These are phyloP conservation scores for Pteropus rufus DNA, from an alignment of 2,797 vertebrate genomes.

Conservation along the genomic window DNA sequence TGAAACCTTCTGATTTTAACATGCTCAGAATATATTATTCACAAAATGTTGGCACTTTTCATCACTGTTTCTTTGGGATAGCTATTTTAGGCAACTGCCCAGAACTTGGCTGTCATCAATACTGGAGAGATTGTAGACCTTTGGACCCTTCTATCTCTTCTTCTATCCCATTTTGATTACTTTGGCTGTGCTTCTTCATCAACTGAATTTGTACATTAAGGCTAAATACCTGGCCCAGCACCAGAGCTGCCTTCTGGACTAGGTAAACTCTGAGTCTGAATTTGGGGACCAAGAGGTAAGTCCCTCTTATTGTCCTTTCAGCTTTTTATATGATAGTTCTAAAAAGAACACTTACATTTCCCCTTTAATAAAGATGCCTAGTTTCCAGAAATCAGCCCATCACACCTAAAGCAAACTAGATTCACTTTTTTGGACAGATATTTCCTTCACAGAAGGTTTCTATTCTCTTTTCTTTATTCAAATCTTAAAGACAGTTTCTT, in stretches of 20 bases:
- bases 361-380: not conserved
- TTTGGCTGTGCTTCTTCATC: constrained; percentile 69
- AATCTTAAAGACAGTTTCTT: not conserved
- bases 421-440: not conserved
- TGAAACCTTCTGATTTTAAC: not conserved
- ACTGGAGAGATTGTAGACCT: constrained; percentile 22
- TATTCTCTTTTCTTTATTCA: not conserved
- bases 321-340: constrained; percentile 62
- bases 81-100: constrained; percentile 44
- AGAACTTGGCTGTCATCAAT: constrained; percentile 15
- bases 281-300: constrained; percentile 48
- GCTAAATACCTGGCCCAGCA: not conserved
- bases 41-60: constrained; percentile 69
- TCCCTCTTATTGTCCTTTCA: constrained; percentile 49
- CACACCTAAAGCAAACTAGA: not conserved
- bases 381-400: constrained; percentile 10
- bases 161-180: constrained; percentile 67
- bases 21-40: not conserved
- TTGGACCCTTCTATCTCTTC: constrained; percentile 41
- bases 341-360: not conserved
- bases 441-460: not conserved
- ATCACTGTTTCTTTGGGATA: constrained; percentile 72
- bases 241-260: constrained; percentile 46
- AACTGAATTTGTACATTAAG: constrained; percentile 5
- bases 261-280: not conserved